Percentiles rank a stretch among this genome's conserved stretches.
Evolutionary conservation across 2,888 invertebrate genomes (phyloP).

Genomic region (Stomorhina lunata): DNA sequence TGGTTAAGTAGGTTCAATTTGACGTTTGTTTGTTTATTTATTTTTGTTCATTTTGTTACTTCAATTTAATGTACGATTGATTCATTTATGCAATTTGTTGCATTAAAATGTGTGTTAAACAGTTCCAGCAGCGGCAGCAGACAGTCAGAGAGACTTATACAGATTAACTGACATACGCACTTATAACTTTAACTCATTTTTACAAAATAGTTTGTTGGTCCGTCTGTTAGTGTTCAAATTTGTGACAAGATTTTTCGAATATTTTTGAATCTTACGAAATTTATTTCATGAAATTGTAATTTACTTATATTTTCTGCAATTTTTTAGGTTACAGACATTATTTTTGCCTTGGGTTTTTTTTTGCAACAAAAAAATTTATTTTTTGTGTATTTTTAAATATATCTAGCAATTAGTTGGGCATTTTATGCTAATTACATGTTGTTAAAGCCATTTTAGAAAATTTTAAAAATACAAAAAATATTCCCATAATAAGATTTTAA

Average conservation of each 20-base stretch:
- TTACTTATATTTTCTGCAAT: no score
- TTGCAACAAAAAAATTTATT: no score
- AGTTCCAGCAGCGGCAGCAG: no score
- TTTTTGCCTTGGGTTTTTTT: no score
- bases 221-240: not conserved
- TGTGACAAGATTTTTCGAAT: no score
- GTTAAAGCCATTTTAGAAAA: not conserved
- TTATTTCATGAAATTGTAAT: no score
- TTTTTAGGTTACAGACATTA: no score
- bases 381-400: not conserved
- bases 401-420: not conserved
- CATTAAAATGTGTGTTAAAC: not conserved
- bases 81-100: not conserved
- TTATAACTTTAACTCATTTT: not conserved
- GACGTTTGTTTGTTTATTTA: not conserved
- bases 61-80: constrained; percentile 1
- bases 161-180: not conserved
- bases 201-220: not conserved
- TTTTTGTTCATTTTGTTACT: not conserved
- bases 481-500: not conserved
- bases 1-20: not conserved
- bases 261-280: no score
- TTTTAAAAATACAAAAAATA: not conserved
- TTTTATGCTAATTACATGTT: not conserved
- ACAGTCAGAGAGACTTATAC: not conserved